phyloP scores from a whole-genome alignment of 2,888 invertebrate species.

The Sussaba pulchella region DNA sequence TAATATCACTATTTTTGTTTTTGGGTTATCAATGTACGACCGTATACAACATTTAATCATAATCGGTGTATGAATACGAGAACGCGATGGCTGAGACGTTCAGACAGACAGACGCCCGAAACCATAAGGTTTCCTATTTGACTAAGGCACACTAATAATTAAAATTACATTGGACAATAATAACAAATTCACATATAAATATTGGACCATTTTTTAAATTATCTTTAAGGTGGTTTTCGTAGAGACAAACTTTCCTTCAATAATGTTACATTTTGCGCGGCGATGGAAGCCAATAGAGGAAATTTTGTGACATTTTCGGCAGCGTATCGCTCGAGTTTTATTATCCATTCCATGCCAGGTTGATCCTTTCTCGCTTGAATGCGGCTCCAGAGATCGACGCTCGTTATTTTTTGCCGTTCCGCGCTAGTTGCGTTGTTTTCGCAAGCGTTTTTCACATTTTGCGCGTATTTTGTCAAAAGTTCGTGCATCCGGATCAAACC shows the following conservation, averaged over 20 bases:
- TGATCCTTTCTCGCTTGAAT: not conserved
- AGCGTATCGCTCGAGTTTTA: not conserved
- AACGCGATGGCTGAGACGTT: no score
- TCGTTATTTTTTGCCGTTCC: not conserved
- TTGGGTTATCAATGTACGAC: no score
- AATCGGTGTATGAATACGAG: no score
- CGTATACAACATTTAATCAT: no score
- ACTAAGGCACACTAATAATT: no score
- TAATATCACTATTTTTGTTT: no score
- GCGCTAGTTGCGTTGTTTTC: not conserved
- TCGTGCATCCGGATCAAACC: not conserved
- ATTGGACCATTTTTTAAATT: no score
- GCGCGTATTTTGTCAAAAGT: not conserved
- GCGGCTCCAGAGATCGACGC: not conserved
- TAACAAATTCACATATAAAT: no score
- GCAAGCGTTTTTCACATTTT: not conserved
- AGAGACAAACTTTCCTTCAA: not conserved
- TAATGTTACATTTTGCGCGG: not conserved
- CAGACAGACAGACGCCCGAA: no score
- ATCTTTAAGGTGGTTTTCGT: no score
- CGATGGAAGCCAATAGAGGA: not conserved
- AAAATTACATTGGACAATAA: no score
- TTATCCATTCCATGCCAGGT: not conserved
- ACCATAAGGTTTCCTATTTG: no score
- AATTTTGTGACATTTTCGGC: not conserved